Base-by-base conservation (phyloP, 2,797 vertebrate species). In the Lindbergichthys nudifrons region DNA sequence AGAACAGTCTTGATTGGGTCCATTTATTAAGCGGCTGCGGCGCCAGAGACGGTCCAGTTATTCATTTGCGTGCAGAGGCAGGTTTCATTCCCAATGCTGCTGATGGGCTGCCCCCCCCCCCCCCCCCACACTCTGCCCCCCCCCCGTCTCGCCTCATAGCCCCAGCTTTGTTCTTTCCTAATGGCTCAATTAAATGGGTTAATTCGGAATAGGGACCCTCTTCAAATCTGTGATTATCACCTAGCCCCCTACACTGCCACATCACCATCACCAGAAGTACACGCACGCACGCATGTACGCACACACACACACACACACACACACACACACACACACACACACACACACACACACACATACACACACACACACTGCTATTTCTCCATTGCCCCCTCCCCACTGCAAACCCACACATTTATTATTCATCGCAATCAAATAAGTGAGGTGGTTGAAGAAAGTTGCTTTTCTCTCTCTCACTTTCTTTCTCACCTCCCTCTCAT, bases 361-460 rank as follows among this genome's bases (percentile, higher is more conserved):
- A 78, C 10, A 52, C 63, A 56, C 79, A 69, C 74, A 76, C 52
- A 63, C 67, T 46, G 58, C 72, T 70, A 62, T 67, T 80, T 47
- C 75, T 68, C 59, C 57, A 59, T 51, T 70, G 65, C 56, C 21
- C 43, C 54, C 46, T 52, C 54, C 26, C 30, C 36, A 76, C 76
- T 69, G 80, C 88, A 92, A 86, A 80, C 94, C 59, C 82, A 78
- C 86, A 87, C 95, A 97, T 98, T 96, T 98, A 98, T 99, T 98
- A 98, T 98, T 98, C 96, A 98, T 97, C 95, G 94, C 96, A 98
- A 97, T 97, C 97, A 98, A 98, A 99, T 97, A 96, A 97, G 96
- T 96, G 95, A 93, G 95, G 95, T 95, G 95, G 94, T 95, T 96
- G 95, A 93, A 95, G 96, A 97, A 97, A 97, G 97, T 97, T 97